These are phyloP conservation scores for Ctena decussata DNA, from an alignment of 2,888 invertebrate species.

Conservation along the genomic window DNA sequence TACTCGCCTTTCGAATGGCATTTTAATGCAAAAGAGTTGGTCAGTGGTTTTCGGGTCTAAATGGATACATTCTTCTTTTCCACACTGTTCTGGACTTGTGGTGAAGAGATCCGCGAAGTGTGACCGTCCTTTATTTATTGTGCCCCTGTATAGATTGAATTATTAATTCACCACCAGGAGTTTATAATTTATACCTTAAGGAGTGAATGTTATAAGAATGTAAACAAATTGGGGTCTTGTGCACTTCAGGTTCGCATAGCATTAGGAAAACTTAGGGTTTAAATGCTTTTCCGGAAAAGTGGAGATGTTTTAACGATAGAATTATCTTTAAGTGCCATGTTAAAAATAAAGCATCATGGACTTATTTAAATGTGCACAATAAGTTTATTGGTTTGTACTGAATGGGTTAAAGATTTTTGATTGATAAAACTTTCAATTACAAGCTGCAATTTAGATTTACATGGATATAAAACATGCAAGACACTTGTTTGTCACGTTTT, in stretches of 20 bases:
- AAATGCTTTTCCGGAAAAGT: not conserved
- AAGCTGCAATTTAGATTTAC: not conserved
- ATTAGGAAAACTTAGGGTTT: not conserved
- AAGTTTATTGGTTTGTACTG: slow-evolving; percentile 1
- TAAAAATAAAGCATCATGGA: not conserved
- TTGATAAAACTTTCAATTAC: not conserved
- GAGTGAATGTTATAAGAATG: not conserved
- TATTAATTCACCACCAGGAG: slow-evolving; percentile 7
- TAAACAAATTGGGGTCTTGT: not conserved
- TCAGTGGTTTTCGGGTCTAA: too few relatives aligned
- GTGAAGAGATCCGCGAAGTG: too few relatives aligned
- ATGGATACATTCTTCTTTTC: too few relatives aligned
- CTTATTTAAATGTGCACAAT: not conserved
- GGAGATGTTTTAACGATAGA: not conserved
- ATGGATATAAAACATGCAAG: not conserved
- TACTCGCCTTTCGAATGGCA: too few relatives aligned
- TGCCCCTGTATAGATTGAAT: not conserved
- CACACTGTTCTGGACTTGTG: too few relatives aligned
- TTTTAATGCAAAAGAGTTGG: too few relatives aligned
- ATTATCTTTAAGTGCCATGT: slow-evolving; percentile 4
- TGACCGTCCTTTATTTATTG: too few relatives aligned
- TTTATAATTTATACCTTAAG: not conserved
- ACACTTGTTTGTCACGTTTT: not conserved
- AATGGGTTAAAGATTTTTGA: not conserved
- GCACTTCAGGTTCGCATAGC: not conserved